phyloP scores from a whole-genome alignment of 2,888 invertebrate genomes.

The Papilio elwesi region DNA sequence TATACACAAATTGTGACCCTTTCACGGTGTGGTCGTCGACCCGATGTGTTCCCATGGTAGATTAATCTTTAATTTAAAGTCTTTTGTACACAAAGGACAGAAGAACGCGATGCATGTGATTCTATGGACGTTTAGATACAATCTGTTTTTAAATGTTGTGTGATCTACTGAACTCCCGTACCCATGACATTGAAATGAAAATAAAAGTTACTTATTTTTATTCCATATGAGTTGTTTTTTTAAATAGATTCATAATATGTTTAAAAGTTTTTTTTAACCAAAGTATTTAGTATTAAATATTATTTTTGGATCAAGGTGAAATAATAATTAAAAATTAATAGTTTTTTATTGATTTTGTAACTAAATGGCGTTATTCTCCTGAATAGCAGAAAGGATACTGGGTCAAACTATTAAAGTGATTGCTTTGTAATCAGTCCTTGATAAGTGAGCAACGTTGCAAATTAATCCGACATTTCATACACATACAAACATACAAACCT shows the following conservation, averaged over 20 bases:
- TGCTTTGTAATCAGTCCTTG: too few species aligned
- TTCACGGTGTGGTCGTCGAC: constrained; percentile 61
- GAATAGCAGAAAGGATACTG: too few species aligned
- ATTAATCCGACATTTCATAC: too few species aligned
- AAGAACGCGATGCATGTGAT: constrained; percentile 41
- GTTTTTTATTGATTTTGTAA: too few species aligned
- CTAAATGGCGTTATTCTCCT: too few species aligned
- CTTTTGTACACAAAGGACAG: constrained; percentile 48
- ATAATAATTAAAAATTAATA: too few species aligned
- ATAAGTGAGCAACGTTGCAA: too few species aligned
- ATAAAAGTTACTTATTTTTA: background rate
- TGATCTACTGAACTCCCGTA: constrained; percentile 32
- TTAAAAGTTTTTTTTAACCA: too few species aligned
- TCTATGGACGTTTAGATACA: constrained; percentile 40
- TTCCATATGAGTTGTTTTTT: background rate
- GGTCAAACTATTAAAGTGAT: too few species aligned
- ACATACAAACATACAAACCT: too few species aligned
- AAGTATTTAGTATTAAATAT: too few species aligned
- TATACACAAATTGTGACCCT: constrained; percentile 63
- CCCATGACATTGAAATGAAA: constrained; percentile 7
- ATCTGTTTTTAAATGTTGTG: constrained; percentile 41
- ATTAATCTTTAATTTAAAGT: constrained; percentile 71
- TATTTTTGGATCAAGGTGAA: too few species aligned
- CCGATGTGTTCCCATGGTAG: constrained; percentile 53
- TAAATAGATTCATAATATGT: background rate